Conservation (phyloP, 2,113 vertebrate genomes). For the Lophotis ruficrista region DNA sequence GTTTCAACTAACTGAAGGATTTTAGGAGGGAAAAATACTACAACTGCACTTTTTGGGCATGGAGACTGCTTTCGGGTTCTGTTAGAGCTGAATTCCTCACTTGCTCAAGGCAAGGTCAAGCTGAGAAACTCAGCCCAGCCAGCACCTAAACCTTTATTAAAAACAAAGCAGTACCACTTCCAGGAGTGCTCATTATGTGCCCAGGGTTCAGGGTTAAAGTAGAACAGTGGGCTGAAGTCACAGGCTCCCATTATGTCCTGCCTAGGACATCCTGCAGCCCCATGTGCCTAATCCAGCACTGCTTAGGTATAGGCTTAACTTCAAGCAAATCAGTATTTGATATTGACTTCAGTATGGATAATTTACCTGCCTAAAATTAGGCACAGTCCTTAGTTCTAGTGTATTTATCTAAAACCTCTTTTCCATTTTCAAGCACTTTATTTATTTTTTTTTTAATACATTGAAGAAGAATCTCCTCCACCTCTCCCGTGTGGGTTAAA, state of each 20-base stretch:
- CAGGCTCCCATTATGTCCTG: background rate
- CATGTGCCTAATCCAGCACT: background rate
- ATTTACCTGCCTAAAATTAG: background rate
- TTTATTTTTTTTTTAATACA: background rate
- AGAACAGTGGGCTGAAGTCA: background rate
- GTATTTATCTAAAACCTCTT: background rate
- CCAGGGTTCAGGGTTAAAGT: background rate
- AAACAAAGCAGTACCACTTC: background rate
- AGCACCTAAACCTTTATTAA: background rate
- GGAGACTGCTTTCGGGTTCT: background rate
- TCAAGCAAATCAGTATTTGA: background rate
- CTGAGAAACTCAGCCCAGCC: background rate
- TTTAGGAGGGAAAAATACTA: background rate
- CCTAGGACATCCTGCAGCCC: background rate
- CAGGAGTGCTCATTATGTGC: background rate
- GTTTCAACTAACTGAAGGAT: background rate
- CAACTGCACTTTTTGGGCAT: background rate
- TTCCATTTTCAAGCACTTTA: conserved; percentile 49
- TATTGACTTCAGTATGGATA: background rate
- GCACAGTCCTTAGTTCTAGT: background rate
- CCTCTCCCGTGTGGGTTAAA: background rate
- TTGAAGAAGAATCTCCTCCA: background rate
- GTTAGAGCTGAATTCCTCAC: background rate
- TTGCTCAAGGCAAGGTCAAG: background rate
- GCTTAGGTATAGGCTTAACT: background rate